Evolutionary conservation across 2,113 vertebrate genomes (phyloP), one percentile per base, ranked within the genome.

Genomic region (Lates calcarifer): DNA sequence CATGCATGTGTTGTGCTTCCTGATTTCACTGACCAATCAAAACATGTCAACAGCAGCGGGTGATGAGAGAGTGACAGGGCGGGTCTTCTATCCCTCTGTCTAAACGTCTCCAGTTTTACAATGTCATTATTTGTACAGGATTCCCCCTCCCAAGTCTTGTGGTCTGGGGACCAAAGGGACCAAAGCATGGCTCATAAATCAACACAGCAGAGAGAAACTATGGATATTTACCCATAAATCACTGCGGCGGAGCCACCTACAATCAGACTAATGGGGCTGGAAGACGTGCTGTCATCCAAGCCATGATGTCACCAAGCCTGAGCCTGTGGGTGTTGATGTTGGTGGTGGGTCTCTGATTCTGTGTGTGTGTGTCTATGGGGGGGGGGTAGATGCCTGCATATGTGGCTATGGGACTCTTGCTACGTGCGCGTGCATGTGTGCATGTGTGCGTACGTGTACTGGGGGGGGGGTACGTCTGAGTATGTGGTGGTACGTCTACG

Each of bases 201-300:
- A 91, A 75, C 85, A 79, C 64, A 79, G 83, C 84, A 82, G 90
- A 89, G 87, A 79, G 72, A 82, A 86, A 90, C 89, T 74, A 84
- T 86, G 81, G 85, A 90, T 94, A 93, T 93, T 93, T 92, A 95
- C 90, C 93, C 94, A 95, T 95, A 95, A 95, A 95, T 94, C 94
- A 91, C 28, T 90, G 87, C 56, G 67, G 87, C 89, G 94, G 94
- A 94, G 95, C 94, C 95, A 94, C 93, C 92, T 94, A 94, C 91
- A 95, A 95, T 95, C 93, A 94, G 82, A 67, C 89, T 95, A 95
- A 95, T 95, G 83, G 90, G 87, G 87, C 91, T 94, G 90, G 92
- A 95, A 95, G 94, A 96, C 95, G 91, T 94, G 94, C 93, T 95
- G 94, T 95, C 95, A 95, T 94, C 91, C 73, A 86, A 88, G 87